phyloP scores from a whole-genome alignment of 1,140 invertebrate genomes.

The Atopsyche davidsoni region DNA sequence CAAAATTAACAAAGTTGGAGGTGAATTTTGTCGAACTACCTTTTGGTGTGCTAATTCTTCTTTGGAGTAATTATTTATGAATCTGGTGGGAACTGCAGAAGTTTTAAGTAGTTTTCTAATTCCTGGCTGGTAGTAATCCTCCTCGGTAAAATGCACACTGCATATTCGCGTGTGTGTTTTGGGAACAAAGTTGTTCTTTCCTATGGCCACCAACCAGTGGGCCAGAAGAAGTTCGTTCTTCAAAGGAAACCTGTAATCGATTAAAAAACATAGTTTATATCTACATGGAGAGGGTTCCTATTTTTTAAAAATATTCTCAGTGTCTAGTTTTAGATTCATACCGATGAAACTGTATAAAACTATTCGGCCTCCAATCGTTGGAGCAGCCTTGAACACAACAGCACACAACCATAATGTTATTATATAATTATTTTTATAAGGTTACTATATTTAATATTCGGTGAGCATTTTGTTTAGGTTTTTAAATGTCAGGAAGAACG shows the following conservation, averaged over 20 bases:
- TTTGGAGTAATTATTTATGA: background rate
- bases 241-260: slow-evolving; percentile 12
- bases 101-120: slow-evolving; percentile 11
- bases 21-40: too few relatives aligned
- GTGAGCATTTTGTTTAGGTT: too few relatives aligned
- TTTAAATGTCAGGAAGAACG: too few relatives aligned
- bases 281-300: background rate
- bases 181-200: background rate
- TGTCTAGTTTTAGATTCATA: background rate
- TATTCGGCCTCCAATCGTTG: slow-evolving; percentile 14
- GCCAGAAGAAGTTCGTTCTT: slow-evolving; percentile 3
- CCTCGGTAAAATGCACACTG: slow-evolving; percentile 8
- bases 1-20: too few relatives aligned
- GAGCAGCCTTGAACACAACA: slow-evolving; percentile 15
- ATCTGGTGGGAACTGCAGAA: background rate
- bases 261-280: background rate
- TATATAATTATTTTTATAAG: too few relatives aligned
- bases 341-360: slow-evolving; percentile 12
- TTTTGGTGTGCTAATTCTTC: too few relatives aligned
- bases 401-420: slow-evolving; percentile 17
- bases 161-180: slow-evolving; percentile 12
- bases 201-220: slow-evolving; percentile 4
- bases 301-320: background rate
- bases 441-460: too few relatives aligned
- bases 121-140: slow-evolving; percentile 4